Evolutionary conservation across 2,888 invertebrate genomes (phyloP).

Genomic region (Drosophila imparisetae): DNA sequence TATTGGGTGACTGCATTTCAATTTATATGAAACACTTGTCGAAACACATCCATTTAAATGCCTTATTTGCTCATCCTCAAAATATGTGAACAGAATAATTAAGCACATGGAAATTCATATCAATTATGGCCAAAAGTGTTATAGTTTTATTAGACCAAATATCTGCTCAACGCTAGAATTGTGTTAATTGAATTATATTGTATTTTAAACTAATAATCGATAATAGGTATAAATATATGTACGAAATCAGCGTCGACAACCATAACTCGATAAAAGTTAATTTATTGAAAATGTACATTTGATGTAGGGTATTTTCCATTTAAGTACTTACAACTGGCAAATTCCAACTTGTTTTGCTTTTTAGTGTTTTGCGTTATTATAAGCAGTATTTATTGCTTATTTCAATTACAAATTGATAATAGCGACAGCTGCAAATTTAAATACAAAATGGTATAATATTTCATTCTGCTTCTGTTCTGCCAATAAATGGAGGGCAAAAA

Average conservation of each 20-base stretch:
- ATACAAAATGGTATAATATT: conserved; percentile 39
- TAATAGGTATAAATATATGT: background rate
- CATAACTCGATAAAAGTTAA: background rate
- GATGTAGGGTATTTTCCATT: background rate
- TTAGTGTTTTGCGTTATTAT: conserved; percentile 1
- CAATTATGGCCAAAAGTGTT: conserved; percentile 18
- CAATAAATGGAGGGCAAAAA: conserved; percentile 33
- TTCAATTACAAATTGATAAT: conserved; percentile 10
- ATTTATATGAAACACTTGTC: conserved; percentile 38
- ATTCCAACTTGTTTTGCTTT: background rate
- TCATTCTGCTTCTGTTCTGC: conserved; percentile 36
- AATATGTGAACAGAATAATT: conserved; percentile 27
- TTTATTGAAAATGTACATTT: background rate
- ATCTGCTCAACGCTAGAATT: background rate
- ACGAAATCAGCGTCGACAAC: background rate
- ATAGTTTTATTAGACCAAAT: conserved; percentile 6
- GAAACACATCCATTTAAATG: conserved; percentile 36
- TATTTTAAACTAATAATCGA: background rate
- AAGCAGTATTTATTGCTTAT: conserved; percentile 3
- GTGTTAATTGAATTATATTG: background rate
- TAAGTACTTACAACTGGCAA: background rate
- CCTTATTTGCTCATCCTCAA: conserved; percentile 30
- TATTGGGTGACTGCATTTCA: conserved; percentile 46
- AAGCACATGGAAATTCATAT: conserved; percentile 16
- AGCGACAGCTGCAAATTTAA: conserved; percentile 47